Conservation (phyloP, 2,113 vertebrate species). For the Etheostoma cragini region DNA sequence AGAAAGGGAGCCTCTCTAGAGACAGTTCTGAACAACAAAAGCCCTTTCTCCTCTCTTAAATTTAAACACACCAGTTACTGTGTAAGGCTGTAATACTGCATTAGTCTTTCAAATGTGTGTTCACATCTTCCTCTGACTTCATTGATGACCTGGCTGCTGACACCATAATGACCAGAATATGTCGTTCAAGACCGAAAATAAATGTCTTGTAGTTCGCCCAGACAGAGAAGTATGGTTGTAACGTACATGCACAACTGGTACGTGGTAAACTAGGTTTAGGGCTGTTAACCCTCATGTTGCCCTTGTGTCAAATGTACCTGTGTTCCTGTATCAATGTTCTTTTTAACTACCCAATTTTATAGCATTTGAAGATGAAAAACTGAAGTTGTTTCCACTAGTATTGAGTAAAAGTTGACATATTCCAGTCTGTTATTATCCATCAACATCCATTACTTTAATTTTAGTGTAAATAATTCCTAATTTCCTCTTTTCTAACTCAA, state of each 20-base stretch:
- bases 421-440: too few species aligned
- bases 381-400: too few species aligned
- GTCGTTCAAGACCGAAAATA: not conserved
- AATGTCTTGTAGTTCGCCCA: not conserved
- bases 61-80: not conserved
- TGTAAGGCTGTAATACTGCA: not conserved
- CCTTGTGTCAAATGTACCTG: too few species aligned
- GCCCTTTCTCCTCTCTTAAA: conserved; percentile 29
- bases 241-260: not conserved
- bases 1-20: conserved; percentile 19
- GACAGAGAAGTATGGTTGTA: not conserved
- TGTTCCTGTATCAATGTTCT: too few species aligned
- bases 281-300: not conserved
- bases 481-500: too few species aligned
- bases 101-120: not conserved
- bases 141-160: not conserved
- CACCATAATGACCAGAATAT: not conserved
- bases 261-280: conserved; percentile 16
- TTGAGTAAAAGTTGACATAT: too few species aligned
- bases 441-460: too few species aligned
- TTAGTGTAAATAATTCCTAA: too few species aligned
- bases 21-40: conserved; percentile 10
- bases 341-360: too few species aligned
- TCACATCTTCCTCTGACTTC: not conserved
- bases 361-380: too few species aligned